phyloP scores from a whole-genome alignment of 2,888 invertebrate genomes.

The Amorpha juglandis region DNA sequence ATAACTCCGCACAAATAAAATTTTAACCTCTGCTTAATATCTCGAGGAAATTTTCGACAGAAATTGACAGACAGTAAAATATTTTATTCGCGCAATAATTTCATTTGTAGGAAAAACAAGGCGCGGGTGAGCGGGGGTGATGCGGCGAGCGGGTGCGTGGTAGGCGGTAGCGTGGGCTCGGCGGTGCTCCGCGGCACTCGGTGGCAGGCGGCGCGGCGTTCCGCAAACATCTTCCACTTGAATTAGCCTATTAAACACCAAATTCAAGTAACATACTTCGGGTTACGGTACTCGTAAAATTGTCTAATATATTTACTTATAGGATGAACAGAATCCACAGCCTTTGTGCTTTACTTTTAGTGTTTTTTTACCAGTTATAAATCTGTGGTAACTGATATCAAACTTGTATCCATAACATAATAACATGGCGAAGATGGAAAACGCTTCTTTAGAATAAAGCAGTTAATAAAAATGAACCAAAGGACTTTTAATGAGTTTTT shows the following conservation, averaged over 20 bases:
- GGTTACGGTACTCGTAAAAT: slow-evolving; percentile 62
- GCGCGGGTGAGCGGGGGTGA: slow-evolving; percentile 40
- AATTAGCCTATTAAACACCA: slow-evolving; percentile 79
- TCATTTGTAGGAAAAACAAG: slow-evolving; percentile 82
- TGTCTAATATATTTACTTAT: slow-evolving; percentile 32
- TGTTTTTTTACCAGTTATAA: too few relatives aligned
- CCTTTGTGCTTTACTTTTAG: neutral
- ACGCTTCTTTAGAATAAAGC: too few relatives aligned
- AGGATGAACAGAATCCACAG: neutral
- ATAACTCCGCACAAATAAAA: slow-evolving; percentile 79
- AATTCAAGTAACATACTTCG: slow-evolving; percentile 72
- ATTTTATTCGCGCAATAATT: slow-evolving; percentile 82
- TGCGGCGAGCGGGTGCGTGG: slow-evolving; percentile 30
- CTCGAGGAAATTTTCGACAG: slow-evolving; percentile 67
- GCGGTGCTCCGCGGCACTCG: slow-evolving; percentile 29
- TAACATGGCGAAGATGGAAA: too few relatives aligned
- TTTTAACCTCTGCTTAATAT: slow-evolving; percentile 83
- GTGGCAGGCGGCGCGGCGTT: slow-evolving; percentile 47
- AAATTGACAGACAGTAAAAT: slow-evolving; percentile 84
- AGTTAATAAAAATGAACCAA: too few relatives aligned
- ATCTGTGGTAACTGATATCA: neutral
- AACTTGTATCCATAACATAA: neutral
- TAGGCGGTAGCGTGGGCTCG: slow-evolving; percentile 31
- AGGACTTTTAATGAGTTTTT: too few relatives aligned
- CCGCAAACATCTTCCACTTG: slow-evolving; percentile 76